Conservation (phyloP, 1,140 invertebrate species). For the Drosophila parabipectinata region DNA sequence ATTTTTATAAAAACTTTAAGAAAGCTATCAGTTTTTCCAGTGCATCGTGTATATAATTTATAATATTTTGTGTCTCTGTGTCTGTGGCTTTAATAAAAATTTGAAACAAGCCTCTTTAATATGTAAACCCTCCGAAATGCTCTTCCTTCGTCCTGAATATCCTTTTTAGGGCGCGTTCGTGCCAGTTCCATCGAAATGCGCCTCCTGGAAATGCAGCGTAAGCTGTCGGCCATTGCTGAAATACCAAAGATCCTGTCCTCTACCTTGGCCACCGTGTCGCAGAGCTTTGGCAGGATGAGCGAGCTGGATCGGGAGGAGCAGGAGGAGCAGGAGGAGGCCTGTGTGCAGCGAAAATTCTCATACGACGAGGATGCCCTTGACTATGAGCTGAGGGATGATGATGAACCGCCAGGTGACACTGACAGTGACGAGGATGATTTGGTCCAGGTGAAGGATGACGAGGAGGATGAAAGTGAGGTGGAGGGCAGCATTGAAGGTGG, state of each 20-base stretch:
- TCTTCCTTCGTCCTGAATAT: neutral
- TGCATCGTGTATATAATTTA: slow-evolving; percentile 27
- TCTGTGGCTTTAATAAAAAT: slow-evolving; percentile 54
- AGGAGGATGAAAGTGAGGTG: slow-evolving; percentile 27
- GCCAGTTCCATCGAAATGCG: slow-evolving; percentile 72
- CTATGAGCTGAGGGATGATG: slow-evolving; percentile 59
- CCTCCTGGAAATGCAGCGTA: slow-evolving; percentile 78
- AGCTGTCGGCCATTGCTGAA: slow-evolving; percentile 79
- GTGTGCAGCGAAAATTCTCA: slow-evolving; percentile 64
- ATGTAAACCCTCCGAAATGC: slow-evolving; percentile 2
- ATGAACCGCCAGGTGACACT: slow-evolving; percentile 12
- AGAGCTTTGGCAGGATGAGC: slow-evolving; percentile 71
- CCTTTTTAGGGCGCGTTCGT: slow-evolving; percentile 47
- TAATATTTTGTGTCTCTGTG: slow-evolving; percentile 41
- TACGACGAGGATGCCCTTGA: slow-evolving; percentile 81
- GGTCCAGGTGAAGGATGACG: slow-evolving; percentile 39
- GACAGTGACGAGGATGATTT: slow-evolving; percentile 49
- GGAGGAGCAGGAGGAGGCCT: slow-evolving; percentile 16
- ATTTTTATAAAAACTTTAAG: neutral
- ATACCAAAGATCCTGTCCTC: slow-evolving; percentile 79
- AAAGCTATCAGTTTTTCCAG: neutral
- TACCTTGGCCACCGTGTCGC: slow-evolving; percentile 80
- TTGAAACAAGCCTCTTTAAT: neutral
- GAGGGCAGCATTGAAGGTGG: slow-evolving; percentile 19
- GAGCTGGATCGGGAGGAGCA: slow-evolving; percentile 29